These are phyloP conservation scores for Heterodera carotae DNA, from an alignment of 1,140 invertebrate species.

Conservation along the genomic window DNA sequence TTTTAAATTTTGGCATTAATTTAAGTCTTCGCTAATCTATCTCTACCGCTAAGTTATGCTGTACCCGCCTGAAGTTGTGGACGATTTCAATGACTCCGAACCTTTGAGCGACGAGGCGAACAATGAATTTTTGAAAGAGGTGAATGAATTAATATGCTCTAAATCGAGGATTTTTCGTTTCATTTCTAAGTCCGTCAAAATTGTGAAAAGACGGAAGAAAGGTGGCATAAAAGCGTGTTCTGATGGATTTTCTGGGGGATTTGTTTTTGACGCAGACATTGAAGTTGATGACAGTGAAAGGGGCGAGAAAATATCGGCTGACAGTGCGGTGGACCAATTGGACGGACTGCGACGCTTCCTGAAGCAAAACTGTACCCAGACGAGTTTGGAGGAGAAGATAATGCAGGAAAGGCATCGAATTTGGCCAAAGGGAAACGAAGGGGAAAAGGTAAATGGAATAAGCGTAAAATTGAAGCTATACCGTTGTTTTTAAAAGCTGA, in stretches of 20 bases:
- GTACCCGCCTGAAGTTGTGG: slow-evolving; percentile 12
- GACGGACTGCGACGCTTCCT: slow-evolving; percentile 20
- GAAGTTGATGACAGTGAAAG: slow-evolving; percentile 1
- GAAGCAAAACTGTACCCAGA: slow-evolving; percentile 12
- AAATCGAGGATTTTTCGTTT: background rate
- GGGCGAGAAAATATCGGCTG: background rate
- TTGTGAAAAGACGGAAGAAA: background rate
- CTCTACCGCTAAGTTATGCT: slow-evolving; percentile 1
- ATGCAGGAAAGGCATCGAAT: slow-evolving; percentile 2
- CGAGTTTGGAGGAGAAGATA: slow-evolving; percentile 22
- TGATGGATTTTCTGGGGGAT: slow-evolving; percentile 9
- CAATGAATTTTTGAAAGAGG: background rate
- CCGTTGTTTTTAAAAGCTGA: too few relatives aligned
- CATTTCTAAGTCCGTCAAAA: background rate
- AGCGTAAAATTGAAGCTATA: too few relatives aligned
- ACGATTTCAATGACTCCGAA: slow-evolving; percentile 16
- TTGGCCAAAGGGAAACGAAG: background rate
- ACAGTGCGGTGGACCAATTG: slow-evolving; percentile 2
- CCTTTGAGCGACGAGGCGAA: slow-evolving; percentile 13
- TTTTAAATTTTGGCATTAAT: slow-evolving; percentile 12
- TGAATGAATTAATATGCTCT: slow-evolving; percentile 1
- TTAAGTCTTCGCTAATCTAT: too few relatives aligned
- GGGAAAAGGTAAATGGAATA: slow-evolving; percentile 8
- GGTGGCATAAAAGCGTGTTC: background rate
- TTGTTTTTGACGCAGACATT: slow-evolving; percentile 14